Evolutionary conservation across 2,888 invertebrate species (phyloP).

Genomic region (Diarsia dahlii): DNA sequence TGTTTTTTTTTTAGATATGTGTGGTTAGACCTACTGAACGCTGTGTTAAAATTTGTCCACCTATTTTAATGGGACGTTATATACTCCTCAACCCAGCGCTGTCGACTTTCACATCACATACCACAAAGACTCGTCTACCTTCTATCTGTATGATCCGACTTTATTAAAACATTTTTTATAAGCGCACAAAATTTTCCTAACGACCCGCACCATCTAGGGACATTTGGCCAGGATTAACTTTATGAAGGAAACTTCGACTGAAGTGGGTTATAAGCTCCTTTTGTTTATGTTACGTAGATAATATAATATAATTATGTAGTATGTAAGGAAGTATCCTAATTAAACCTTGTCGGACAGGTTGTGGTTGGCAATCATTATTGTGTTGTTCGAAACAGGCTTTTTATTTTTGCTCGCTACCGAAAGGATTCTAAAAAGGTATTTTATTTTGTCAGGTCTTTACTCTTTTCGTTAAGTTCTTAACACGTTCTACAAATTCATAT

Average conservation of each 20-base stretch:
- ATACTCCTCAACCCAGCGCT: too few species aligned
- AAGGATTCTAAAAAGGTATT: not conserved
- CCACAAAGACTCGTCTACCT: slow-evolving; percentile 3
- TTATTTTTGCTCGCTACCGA: not conserved
- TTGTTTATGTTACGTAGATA: slow-evolving; percentile 70
- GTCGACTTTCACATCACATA: not conserved
- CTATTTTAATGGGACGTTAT: too few species aligned
- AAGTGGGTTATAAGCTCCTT: slow-evolving; percentile 71
- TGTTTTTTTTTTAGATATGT: too few species aligned
- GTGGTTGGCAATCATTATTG: slow-evolving; percentile 39
- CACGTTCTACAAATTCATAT: not conserved
- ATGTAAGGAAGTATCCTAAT: slow-evolving; percentile 67
- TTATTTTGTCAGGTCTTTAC: not conserved
- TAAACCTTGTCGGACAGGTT: slow-evolving; percentile 63
- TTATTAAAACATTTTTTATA: slow-evolving; percentile 60
- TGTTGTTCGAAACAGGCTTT: slow-evolving; percentile 12
- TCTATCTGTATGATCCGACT: slow-evolving; percentile 38
- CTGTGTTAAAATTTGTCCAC: too few species aligned
- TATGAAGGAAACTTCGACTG: slow-evolving; percentile 66
- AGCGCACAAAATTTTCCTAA: slow-evolving; percentile 50
- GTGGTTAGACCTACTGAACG: too few species aligned
- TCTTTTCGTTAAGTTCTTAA: not conserved
- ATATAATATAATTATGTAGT: too few species aligned
- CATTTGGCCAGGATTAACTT: slow-evolving; percentile 61
- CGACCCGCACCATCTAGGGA: slow-evolving; percentile 49